Percentiles rank a stretch among this genome's conserved stretches.
Conservation (phyloP, 2,113 vertebrate species). For the Colistium nudipinnis region DNA sequence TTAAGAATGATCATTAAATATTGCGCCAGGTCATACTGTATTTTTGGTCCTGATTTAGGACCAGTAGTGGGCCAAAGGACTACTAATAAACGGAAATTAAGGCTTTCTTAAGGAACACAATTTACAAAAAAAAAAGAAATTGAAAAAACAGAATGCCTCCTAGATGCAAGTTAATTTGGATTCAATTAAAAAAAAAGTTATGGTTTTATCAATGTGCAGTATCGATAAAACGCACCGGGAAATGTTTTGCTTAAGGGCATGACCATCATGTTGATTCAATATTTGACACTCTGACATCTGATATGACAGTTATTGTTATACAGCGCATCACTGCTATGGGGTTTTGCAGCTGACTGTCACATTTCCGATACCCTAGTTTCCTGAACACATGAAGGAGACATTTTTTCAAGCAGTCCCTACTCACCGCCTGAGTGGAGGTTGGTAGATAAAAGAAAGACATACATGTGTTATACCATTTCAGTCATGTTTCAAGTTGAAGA, state of each 20-base stretch:
- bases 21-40: neutral
- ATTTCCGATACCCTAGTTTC: neutral
- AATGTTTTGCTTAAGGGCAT: neutral
- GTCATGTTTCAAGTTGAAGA: slow-evolving; percentile 11
- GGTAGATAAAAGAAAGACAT: neutral
- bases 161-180: neutral
- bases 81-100: neutral
- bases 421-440: neutral
- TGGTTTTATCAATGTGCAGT: neutral
- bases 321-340: neutral
- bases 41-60: neutral
- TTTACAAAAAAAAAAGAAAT: too few species aligned
- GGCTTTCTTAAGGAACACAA: too few species aligned
- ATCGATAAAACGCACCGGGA: too few species aligned
- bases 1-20: neutral
- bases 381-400: neutral
- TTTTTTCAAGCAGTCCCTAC: neutral
- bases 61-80: neutral
- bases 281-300: slow-evolving; percentile 9
- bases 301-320: neutral
- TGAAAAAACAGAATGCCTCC: neutral
- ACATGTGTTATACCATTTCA: neutral
- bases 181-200: neutral
- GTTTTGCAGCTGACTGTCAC: slow-evolving; percentile 9
- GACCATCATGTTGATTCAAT: slow-evolving; percentile 1